Evolutionary conservation across 2,888 invertebrate species (phyloP), one percentile per base, ranked within the genome.

Genomic region (Nasonovia ribisnigri): DNA sequence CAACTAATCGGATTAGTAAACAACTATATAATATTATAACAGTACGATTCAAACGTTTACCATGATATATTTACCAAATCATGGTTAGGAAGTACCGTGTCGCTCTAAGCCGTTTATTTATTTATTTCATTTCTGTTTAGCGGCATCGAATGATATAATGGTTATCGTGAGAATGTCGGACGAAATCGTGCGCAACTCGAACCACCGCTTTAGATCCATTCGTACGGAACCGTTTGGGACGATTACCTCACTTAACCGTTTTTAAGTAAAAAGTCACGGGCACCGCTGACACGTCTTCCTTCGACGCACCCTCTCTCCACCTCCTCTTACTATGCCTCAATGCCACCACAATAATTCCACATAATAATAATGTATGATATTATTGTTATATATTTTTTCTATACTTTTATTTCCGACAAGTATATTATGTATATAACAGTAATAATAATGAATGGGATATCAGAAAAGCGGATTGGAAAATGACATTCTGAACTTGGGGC

Each of bases 231-330:
- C 29, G 60, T 92, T 92, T 48, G 26, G 42, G 48, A 87, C 67
- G 48, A 92, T 92, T 86, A 91, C 57, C 57, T 88, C 51, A 88
- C 51, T 88, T 67, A 51, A 88, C 51, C 29, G 24, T 92, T 88
- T 42, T 46, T 16, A 29, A 36, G 57, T 77, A 57, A 91, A 91
- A 57, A 26, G 46, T 57, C n/a, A 29, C 4, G n/a, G 46, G n/a
- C 11, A 48, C 42, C 3, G 57, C 3, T 46, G 5, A 16, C 48
- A 77, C 11, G 16, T 54, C 54, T 24, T 54, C 5, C 16, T 20
- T 20, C 4, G 54, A 20, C 11, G 51, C 51, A 54, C 20, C 20
- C 36, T 36, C 8, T 77, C 8, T 0, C 20, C 20, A 77, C 36
- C 16, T 36, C 20, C 36, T 36, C 16, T 16, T 4, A 5, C 20